Evolutionary conservation across 2,888 invertebrate species (phyloP), one percentile per base, ranked within the genome.

Genomic region (Schizaphis graminum): DNA sequence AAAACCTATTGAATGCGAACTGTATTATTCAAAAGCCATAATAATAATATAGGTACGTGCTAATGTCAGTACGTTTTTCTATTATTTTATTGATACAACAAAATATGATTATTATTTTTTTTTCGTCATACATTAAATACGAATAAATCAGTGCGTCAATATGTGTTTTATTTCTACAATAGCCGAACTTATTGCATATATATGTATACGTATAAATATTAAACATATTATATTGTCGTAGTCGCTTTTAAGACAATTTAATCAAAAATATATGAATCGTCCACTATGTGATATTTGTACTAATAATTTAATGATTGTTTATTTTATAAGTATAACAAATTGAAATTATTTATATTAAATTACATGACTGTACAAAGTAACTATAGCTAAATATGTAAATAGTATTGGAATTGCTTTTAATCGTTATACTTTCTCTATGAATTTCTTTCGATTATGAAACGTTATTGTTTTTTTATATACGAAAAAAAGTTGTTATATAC

Each of bases 1-100:
- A 77, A 88, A 61, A 92, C 41, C 77, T 77, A 49, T n/a, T 77
- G 77, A 53, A 87, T 28, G 26, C 16, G 21, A 91, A n/a, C 87
- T n/a, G 44, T 92, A 67, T 67, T 88, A 88, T 61, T 86, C 57
- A 92, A 92, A 35, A 77, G n/a, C 77, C 26, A 53, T 24, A 53
- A 41, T 84, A 67, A 47, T 16, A 49, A 44, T 26, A 84, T 53
- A 84, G 28, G 13, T 49, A 44, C 56, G 41, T 44, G 26, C 84
- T 11, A 10, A 28, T 85, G 16, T 85, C 41, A 84, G 56, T 84
- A 8, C 47, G 5, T 53, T 84, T 85, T 85, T 91, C 85, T 44
- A 41, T 85, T 28, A 41, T 85, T 5, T 56, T 56, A 16, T n/a
- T 44, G 84, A 85, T 56, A 56, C 85, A 26, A 49, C 47, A 26